A percentile compares a stretch with the other conserved stretches of the same genome.
These are phyloP conservation scores for Urocitellus parryii DNA, from an alignment of 2,113 vertebrate genomes.

Conservation along the genomic window DNA sequence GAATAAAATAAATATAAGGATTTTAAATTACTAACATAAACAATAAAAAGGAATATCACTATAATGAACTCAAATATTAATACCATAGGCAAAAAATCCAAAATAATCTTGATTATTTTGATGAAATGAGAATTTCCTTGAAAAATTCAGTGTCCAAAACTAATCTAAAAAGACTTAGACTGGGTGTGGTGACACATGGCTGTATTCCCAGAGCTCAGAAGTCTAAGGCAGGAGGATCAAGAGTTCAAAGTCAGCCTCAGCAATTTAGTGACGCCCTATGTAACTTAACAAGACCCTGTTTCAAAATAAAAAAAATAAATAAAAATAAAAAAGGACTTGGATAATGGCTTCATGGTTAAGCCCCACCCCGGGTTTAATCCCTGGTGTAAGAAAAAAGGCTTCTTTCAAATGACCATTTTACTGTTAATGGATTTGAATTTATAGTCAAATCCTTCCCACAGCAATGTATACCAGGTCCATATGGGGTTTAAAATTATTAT, in stretches of 20 bases:
- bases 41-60: background rate
- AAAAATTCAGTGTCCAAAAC: background rate
- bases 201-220: too few relatives aligned
- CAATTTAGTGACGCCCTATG: too few relatives aligned
- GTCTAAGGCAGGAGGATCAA: too few relatives aligned
- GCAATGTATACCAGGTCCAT: background rate
- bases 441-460: background rate
- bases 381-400: too few relatives aligned
- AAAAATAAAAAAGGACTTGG: too few relatives aligned
- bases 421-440: background rate
- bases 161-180: background rate
- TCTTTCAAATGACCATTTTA: background rate
- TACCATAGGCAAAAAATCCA: background rate
- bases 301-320: too few relatives aligned
- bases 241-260: too few relatives aligned
- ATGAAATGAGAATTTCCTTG: background rate
- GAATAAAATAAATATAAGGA: background rate
- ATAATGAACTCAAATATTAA: background rate
- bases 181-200: too few relatives aligned
- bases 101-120: background rate
- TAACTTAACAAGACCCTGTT: too few relatives aligned
- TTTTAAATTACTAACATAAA: background rate
- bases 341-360: too few relatives aligned
- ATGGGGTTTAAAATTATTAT: background rate
- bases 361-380: background rate